These are phyloP conservation scores for Heteractis magnifica DNA, from an alignment of 92 coral and sea anemone species.

Conservation along the genomic window DNA sequence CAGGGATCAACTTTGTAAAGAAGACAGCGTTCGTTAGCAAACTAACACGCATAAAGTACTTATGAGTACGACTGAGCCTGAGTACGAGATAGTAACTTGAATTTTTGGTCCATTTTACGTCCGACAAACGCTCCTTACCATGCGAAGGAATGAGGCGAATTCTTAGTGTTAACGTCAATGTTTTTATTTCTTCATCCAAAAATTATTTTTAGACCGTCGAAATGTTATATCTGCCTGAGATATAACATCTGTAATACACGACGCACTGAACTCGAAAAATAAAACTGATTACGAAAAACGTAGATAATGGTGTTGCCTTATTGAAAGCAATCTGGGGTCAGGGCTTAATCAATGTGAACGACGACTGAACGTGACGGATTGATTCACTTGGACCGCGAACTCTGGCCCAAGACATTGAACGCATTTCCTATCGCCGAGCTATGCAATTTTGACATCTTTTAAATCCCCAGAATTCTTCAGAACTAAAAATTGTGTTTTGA, in stretches of 20 bases:
- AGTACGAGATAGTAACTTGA: too few relatives aligned
- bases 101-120: too few relatives aligned
- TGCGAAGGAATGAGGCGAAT: too few relatives aligned
- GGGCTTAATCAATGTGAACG: not conserved
- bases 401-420: not conserved
- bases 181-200: too few relatives aligned
- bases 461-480: not conserved
- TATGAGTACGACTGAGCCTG: too few relatives aligned
- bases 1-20: not conserved
- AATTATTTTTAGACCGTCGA: too few relatives aligned
- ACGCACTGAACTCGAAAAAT: not conserved
- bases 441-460: not conserved
- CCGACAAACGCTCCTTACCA: too few relatives aligned
- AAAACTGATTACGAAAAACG: not conserved
- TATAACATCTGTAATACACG: not conserved
- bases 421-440: not conserved
- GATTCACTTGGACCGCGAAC: not conserved
- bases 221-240: too few relatives aligned
- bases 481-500: too few relatives aligned
- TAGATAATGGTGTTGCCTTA: not conserved
- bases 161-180: too few relatives aligned
- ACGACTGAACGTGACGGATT: not conserved
- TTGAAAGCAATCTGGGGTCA: not conserved
- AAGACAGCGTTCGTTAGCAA: too few relatives aligned
- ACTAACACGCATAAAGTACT: too few relatives aligned